Conservation (phyloP, 2,797 vertebrate genomes). For the Cirrhinus mrigala region DNA sequence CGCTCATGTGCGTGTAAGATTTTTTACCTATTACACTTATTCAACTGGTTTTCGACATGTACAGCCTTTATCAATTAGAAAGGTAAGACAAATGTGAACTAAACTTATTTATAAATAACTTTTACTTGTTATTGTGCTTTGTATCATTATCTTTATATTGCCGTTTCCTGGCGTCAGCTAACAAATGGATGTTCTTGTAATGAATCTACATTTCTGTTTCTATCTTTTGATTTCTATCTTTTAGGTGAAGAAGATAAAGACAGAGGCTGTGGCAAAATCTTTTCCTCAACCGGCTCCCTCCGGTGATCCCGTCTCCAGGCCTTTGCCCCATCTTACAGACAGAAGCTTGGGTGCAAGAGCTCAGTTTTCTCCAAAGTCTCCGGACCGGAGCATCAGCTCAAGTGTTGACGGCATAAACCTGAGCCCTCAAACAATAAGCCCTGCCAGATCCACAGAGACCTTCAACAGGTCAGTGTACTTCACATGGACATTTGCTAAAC, state of each 20-base stretch:
- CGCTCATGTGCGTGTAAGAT: slow-evolving; percentile 71
- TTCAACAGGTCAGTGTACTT: slow-evolving; percentile 80
- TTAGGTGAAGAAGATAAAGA: slow-evolving; percentile 78
- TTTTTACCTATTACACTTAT: slow-evolving; percentile 71
- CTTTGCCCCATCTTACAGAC: slow-evolving; percentile 65
- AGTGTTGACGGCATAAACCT: slow-evolving; percentile 71
- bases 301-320: slow-evolving; percentile 65
- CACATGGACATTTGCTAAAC: neutral
- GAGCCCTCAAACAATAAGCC: slow-evolving; percentile 62
- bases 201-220: neutral
- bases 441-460: slow-evolving; percentile 68
- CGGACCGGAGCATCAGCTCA: slow-evolving; percentile 9
- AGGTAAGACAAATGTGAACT: slow-evolving; percentile 70
- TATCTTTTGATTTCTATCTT: slow-evolving; percentile 43
- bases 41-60: slow-evolving; percentile 56
- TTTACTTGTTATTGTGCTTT: slow-evolving; percentile 23
- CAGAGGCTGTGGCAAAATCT: slow-evolving; percentile 59
- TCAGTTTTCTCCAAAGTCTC: slow-evolving; percentile 34
- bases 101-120: slow-evolving; percentile 12
- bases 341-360: slow-evolving; percentile 61
- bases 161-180: slow-evolving; percentile 52
- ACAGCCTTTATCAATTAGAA: slow-evolving; percentile 70
- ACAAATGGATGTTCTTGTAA: neutral
- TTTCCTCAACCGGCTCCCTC: slow-evolving; percentile 68
- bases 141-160: slow-evolving; percentile 9